phyloP scores from a whole-genome alignment of 2,888 invertebrate species.

The Theodoxus fluviatilis region DNA sequence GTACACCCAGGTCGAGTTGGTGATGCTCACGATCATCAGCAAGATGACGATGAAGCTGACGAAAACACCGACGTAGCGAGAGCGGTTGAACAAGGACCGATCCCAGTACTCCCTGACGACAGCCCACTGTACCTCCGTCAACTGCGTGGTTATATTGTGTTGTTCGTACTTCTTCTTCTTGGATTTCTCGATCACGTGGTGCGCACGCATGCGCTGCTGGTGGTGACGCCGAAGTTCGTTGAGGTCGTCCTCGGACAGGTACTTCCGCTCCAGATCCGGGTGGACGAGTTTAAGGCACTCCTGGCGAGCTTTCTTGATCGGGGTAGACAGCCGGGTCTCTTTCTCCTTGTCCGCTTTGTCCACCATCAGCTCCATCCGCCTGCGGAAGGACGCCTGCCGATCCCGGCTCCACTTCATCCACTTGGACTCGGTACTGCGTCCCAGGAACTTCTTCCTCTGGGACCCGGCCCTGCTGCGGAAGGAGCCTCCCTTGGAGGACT shows the following conservation, averaged over 20 bases:
- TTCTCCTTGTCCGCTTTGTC: slow-evolving; percentile 50
- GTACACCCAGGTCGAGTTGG: slow-evolving; percentile 45
- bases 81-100: slow-evolving; percentile 54
- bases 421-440: slow-evolving; percentile 40
- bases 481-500: slow-evolving; percentile 42
- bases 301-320: slow-evolving; percentile 60
- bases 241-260: slow-evolving; percentile 54
- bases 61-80: slow-evolving; percentile 53
- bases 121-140: slow-evolving; percentile 56
- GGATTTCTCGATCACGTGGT: slow-evolving; percentile 52
- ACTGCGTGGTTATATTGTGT: too few relatives aligned
- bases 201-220: slow-evolving; percentile 49
- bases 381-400: slow-evolving; percentile 54
- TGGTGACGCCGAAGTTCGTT: slow-evolving; percentile 51
- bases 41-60: slow-evolving; percentile 50
- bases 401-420: slow-evolving; percentile 57
- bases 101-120: slow-evolving; percentile 60
- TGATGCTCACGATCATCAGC: slow-evolving; percentile 46
- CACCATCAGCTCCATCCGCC: slow-evolving; percentile 46
- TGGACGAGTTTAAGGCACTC: slow-evolving; percentile 57
- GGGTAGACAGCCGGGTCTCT: slow-evolving; percentile 56
- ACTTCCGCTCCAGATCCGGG: slow-evolving; percentile 52
- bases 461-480: slow-evolving; percentile 46
- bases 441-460: slow-evolving; percentile 38
- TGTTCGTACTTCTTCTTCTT: slow-evolving; percentile 43